These are phyloP conservation scores for Pachyuromys duprasi DNA, from an alignment of 2,797 vertebrate species.

Conservation along the genomic window DNA sequence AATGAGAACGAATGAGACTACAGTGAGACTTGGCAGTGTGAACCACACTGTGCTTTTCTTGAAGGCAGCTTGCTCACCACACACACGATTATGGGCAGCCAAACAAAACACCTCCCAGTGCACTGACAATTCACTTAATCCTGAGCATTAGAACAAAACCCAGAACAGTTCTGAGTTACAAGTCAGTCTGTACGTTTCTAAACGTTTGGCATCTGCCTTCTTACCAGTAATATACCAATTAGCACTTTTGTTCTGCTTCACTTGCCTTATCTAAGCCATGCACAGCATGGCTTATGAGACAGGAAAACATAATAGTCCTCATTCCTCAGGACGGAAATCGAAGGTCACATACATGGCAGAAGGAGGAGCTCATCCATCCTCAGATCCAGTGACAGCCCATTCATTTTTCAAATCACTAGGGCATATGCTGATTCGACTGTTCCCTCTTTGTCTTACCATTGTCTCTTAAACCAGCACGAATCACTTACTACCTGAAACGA, in stretches of 20 bases:
- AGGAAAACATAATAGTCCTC: background rate
- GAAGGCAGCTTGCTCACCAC: background rate
- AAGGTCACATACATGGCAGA: background rate
- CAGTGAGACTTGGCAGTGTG: conserved; percentile 17
- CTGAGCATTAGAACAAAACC: conserved; percentile 51
- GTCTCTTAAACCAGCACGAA: conserved; percentile 50
- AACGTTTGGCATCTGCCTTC: conserved; percentile 55
- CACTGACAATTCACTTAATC: conserved; percentile 48
- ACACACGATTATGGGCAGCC: conserved; percentile 8
- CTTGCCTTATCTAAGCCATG: background rate
- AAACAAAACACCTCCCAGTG: conserved; percentile 30
- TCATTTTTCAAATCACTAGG: conserved; percentile 49
- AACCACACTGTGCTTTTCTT: conserved; percentile 5
- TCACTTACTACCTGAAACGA: background rate
- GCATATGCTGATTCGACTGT: background rate
- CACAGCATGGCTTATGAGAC: background rate
- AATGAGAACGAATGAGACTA: conserved; percentile 44
- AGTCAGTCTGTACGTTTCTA: conserved; percentile 49
- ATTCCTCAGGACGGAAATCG: conserved; percentile 5
- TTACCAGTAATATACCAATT: conserved; percentile 53
- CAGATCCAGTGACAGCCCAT: conserved; percentile 18
- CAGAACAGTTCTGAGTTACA: conserved; percentile 25
- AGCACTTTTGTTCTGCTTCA: conserved; percentile 44
- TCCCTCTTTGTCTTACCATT: background rate
- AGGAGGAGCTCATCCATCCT: background rate